phyloP scores from a whole-genome alignment of 2,888 invertebrate genomes.

The Sphaerophoria rueppellii region DNA sequence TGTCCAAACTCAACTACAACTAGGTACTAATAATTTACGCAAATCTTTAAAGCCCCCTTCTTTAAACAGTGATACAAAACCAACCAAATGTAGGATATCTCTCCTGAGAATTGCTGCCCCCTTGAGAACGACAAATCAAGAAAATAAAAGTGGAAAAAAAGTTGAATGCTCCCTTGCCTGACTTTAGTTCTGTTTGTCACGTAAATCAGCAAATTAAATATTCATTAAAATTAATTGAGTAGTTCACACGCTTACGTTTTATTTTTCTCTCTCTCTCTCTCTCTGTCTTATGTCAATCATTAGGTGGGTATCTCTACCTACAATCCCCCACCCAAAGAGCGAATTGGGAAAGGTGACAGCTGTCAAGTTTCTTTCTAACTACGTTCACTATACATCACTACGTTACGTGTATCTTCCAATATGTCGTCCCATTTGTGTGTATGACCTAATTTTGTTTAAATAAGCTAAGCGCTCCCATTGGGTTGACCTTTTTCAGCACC shows the following conservation, averaged over 20 bases:
- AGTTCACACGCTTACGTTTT: conserved; percentile 13
- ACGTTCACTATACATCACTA: not conserved
- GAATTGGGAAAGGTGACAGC: conserved; percentile 14
- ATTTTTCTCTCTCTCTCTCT: not conserved
- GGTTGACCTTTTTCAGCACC: conserved; percentile 8
- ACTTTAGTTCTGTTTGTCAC: conserved; percentile 7
- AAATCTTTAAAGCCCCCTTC: not conserved
- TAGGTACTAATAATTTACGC: not conserved
- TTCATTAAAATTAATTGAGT: conserved; percentile 26
- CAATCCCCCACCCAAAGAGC: not conserved
- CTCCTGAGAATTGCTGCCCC: conserved; percentile 2
- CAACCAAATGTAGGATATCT: not conserved
- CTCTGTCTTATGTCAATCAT: not conserved
- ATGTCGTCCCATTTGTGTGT: conserved; percentile 1
- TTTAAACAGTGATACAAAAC: not conserved
- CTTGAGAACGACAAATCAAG: not conserved
- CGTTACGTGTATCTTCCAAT: not conserved
- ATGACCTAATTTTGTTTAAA: conserved; percentile 30
- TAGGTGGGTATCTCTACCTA: not conserved
- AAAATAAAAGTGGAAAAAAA: not conserved
- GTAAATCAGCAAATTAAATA: conserved; percentile 20
- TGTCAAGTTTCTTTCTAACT: conserved; percentile 27
- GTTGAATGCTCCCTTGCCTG: not conserved
- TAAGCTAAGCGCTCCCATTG: conserved; percentile 27
- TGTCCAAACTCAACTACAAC: not conserved